Conservation (phyloP, 1,140 invertebrate species). For the Saccostrea cuccullata region DNA sequence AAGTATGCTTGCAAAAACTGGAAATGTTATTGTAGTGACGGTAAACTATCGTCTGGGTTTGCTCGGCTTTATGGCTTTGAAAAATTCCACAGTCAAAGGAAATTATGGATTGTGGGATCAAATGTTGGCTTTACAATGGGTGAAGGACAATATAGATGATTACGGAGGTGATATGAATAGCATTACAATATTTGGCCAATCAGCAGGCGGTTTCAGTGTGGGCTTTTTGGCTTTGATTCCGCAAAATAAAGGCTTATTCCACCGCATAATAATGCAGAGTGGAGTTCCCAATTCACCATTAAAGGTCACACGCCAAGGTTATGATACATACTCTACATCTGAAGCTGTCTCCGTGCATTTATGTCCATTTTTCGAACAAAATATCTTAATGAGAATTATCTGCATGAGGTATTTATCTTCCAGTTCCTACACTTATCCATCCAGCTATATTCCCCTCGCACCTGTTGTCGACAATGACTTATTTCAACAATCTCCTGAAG, state of each 20-base stretch:
- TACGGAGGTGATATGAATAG: conserved; percentile 20
- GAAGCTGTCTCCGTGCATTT: neutral
- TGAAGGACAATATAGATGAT: neutral
- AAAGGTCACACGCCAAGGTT: neutral
- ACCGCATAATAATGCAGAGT: neutral
- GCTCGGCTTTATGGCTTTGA: neutral
- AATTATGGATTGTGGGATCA: conserved; percentile 17
- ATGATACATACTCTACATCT: conserved; percentile 7
- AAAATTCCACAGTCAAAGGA: neutral
- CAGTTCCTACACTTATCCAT: neutral
- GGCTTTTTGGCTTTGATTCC: conserved; percentile 1
- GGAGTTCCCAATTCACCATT: conserved; percentile 1
- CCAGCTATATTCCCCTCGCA: neutral
- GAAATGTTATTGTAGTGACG: neutral
- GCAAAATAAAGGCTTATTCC: neutral
- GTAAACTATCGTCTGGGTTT: conserved; percentile 9
- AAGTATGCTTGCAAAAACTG: conserved; percentile 20
- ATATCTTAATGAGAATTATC: neutral
- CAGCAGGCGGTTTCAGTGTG: conserved; percentile 22
- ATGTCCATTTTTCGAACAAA: neutral
- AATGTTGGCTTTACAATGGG: neutral
- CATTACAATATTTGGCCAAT: conserved; percentile 27
- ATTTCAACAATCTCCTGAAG: neutral
- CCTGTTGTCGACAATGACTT: conserved; percentile 37
- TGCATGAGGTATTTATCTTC: neutral